These are phyloP conservation scores for Marronus borbonicus DNA, from an alignment of 2,888 invertebrate species.

Conservation along the genomic window DNA sequence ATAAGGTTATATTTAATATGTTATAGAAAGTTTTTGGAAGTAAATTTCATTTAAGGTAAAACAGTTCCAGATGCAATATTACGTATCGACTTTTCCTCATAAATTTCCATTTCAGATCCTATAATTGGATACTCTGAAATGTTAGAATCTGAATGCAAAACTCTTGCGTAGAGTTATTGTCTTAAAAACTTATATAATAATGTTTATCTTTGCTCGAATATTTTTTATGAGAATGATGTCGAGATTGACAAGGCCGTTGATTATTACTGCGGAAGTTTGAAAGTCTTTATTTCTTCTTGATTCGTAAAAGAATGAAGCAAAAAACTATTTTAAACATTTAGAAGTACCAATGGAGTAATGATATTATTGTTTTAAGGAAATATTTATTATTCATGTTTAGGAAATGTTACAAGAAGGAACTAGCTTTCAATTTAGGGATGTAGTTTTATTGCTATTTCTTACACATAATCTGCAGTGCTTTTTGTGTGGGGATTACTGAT, in stretches of 20 bases:
- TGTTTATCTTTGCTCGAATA: slow-evolving; percentile 5
- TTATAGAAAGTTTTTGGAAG: slow-evolving; percentile 31
- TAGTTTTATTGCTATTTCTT: no score
- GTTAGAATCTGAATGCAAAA: slow-evolving; percentile 12
- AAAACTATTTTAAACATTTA: no score
- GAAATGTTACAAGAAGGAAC: no score
- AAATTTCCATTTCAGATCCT: neutral
- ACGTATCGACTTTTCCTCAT: slow-evolving; percentile 27
- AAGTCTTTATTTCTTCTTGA: neutral
- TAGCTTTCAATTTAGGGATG: no score
- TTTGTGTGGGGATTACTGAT: no score
- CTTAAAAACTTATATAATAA: neutral
- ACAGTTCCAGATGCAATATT: slow-evolving; percentile 23
- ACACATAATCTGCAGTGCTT: no score
- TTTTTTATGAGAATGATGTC: neutral
- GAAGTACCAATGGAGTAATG: no score
- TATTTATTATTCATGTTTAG: no score
- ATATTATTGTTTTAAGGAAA: no score
- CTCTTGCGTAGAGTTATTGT: neutral
- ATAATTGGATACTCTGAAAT: slow-evolving; percentile 13
- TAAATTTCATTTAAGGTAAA: slow-evolving; percentile 35
- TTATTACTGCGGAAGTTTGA: neutral
- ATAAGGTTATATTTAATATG: slow-evolving; percentile 44
- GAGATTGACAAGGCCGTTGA: neutral
- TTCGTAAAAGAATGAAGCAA: no score